These are phyloP conservation scores for Neodon shergylaensis DNA, from an alignment of 2,113 vertebrate species.

Conservation along the genomic window DNA sequence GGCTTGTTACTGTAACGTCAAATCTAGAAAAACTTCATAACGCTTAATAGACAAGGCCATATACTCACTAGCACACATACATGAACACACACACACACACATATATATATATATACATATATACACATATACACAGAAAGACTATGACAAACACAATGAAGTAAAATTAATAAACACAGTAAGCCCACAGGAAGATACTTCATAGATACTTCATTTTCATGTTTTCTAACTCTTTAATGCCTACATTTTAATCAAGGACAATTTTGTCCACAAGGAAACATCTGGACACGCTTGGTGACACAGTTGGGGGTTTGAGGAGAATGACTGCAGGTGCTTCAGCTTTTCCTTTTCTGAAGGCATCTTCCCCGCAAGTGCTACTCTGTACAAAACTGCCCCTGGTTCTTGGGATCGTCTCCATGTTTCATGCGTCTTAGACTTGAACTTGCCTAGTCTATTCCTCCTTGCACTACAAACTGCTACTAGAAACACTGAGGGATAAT, in stretches of 20 bases:
- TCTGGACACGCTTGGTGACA: background rate
- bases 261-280: background rate
- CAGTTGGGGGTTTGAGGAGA: background rate
- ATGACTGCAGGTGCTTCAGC: rapidly evolving
- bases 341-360: background rate
- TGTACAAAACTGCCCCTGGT: background rate
- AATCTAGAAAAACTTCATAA: background rate
- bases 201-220: background rate
- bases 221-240: background rate
- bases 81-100: background rate
- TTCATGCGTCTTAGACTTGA: background rate
- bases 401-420: background rate
- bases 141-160: background rate
- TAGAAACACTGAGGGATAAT: background rate
- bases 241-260: background rate
- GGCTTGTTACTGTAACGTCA: background rate
- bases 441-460: background rate
- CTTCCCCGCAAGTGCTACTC: background rate
- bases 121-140: background rate
- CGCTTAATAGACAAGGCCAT: background rate
- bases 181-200: background rate
- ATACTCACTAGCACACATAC: background rate
- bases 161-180: background rate
- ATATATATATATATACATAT: too few species aligned
- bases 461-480: background rate